Base-by-base conservation (phyloP, 2,888 invertebrate species). In the Drosophila anomelani region DNA sequence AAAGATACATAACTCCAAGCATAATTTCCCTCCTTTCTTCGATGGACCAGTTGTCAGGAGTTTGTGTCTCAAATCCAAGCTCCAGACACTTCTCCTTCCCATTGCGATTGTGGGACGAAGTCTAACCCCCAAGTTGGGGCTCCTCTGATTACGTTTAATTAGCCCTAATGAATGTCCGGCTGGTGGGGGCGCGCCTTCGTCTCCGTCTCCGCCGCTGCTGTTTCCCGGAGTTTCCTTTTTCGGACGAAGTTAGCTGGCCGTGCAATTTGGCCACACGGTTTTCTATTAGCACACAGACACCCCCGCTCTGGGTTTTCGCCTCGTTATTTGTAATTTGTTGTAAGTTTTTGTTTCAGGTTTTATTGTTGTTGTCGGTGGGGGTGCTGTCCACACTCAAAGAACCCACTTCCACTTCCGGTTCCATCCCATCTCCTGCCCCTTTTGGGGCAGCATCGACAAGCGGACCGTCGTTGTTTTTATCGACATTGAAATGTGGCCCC, bases 401-500 rank as follows among this genome's bases (percentile, higher is more conserved):
- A 63, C 56, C 51, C 76, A 29, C 55, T 46, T 29, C 29, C 67
- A 71, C 74, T 51, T 56, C 55, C 68, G 12, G 49, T 39, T 56
- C 43, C 32, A 15, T 49, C 10, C 3, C 29, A 17, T 7, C 41
- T 34, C 20, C 43, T 17, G 5, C 7, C 43, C 51, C 38, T 8
- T 29, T 43, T 47, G 43, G 41, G 12, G 43, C 57, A 46, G 46
- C 55, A 34, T 49, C 56, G 47, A 62, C 49, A 62, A 29, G 64
- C 44, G 36, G 51, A 67, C 68, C 68, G 49, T 68, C 68, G 67
- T 88, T 84, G 85, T 77, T 89, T 90, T 90, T 89, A 91, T 89
- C 81, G 81, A 81, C 88, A 86, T 88, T 85, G 85, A 90, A 90
- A 90, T 89, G 89, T 86, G 90, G 85, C 91, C 90, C 84, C 90